Evolutionary conservation across 2,113 vertebrate species (phyloP).

Genomic region (Bufo bufo): DNA sequence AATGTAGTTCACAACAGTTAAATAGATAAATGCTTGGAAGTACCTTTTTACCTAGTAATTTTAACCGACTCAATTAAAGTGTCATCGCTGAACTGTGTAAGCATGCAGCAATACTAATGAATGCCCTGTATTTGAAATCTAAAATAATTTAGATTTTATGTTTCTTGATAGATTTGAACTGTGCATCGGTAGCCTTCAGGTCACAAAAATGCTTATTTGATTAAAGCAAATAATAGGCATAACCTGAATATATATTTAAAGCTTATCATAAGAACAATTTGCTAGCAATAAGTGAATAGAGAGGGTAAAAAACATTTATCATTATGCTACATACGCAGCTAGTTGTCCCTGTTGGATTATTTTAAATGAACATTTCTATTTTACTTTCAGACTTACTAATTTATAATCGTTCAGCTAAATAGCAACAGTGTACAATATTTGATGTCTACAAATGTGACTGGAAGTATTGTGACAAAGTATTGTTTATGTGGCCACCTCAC

Average conservation of each 20-base stretch:
- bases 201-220: slow-evolving; percentile 7
- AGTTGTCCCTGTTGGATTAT: too few species aligned
- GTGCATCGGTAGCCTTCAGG: not conserved
- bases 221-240: not conserved
- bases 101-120: slow-evolving; percentile 23
- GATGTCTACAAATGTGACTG: too few species aligned
- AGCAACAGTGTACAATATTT: too few species aligned
- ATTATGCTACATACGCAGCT: too few species aligned
- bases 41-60: not conserved
- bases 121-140: slow-evolving; percentile 1
- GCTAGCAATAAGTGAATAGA: not conserved
- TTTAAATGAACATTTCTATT: too few species aligned
- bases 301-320: too few species aligned
- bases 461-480: too few species aligned
- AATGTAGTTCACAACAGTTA: slow-evolving; percentile 5
- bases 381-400: too few species aligned
- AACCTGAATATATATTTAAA: too few species aligned
- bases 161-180: slow-evolving; percentile 7
- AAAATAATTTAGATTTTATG: slow-evolving; percentile 9
- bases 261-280: not conserved
- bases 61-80: not conserved
- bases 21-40: not conserved
- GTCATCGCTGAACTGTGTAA: slow-evolving; percentile 2
- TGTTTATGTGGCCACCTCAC: too few species aligned
- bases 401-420: too few species aligned